These are phyloP conservation scores for Australoheros facetus DNA, from an alignment of 2,797 vertebrate species.

Conservation along the genomic window DNA sequence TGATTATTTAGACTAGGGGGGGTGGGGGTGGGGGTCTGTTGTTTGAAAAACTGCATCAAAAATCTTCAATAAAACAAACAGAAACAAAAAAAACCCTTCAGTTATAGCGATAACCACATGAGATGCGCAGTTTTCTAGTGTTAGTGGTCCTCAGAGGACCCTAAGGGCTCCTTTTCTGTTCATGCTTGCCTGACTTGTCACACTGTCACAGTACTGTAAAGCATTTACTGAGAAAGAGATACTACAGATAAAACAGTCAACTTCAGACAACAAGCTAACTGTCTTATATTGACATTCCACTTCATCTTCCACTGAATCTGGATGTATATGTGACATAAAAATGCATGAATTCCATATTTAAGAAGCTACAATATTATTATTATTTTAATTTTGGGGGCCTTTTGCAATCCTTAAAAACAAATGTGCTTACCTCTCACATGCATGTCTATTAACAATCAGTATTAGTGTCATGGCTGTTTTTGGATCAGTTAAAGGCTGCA, in stretches of 20 bases:
- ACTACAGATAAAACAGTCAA: neutral
- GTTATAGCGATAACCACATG: neutral
- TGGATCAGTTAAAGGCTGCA: too few relatives aligned
- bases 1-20: neutral
- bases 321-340: neutral
- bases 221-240: constrained; percentile 1
- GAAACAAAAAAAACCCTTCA: neutral
- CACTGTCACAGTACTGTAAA: constrained; percentile 6
- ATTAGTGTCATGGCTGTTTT: too few relatives aligned
- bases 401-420: neutral
- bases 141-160: neutral
- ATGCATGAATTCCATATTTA: neutral
- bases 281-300: neutral
- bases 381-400: neutral
- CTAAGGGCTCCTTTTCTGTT: constrained; percentile 25
- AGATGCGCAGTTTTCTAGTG: neutral
- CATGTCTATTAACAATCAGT: too few relatives aligned
- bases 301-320: neutral
- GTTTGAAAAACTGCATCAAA: neutral
- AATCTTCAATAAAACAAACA: neutral
- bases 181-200: constrained; percentile 30
- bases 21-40: too few relatives aligned
- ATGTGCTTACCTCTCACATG: neutral
- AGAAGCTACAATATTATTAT: neutral
- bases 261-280: neutral